These are phyloP conservation scores for Acleris holmiana DNA, from an alignment of 2,888 invertebrate genomes.

Conservation along the genomic window DNA sequence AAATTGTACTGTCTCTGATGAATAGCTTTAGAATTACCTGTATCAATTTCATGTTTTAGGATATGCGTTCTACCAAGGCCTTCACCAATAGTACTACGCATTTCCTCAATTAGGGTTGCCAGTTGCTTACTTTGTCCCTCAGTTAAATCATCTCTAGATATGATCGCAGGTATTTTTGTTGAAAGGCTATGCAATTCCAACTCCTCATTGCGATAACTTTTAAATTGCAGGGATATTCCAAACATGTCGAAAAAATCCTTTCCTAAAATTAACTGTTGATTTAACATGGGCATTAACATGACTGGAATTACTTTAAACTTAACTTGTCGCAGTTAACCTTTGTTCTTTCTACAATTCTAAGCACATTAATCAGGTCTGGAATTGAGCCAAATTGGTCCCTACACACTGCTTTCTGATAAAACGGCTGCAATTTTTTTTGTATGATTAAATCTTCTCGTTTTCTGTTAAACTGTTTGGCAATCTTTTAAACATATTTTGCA, in stretches of 20 bases:
- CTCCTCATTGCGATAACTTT: not conserved
- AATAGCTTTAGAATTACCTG: slow-evolving; percentile 8
- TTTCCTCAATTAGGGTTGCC: slow-evolving; percentile 10
- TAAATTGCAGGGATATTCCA: slow-evolving; percentile 20
- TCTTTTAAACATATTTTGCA: slow-evolving; percentile 34
- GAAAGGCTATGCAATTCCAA: not conserved
- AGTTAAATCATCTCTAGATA: slow-evolving; percentile 3
- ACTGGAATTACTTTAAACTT: slow-evolving; percentile 22
- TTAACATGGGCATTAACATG: slow-evolving; percentile 15
- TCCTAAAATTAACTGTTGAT: slow-evolving; percentile 30
- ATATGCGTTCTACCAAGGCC: slow-evolving; percentile 32
- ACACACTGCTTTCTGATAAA: slow-evolving; percentile 4
- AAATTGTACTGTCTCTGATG: slow-evolving; percentile 30
- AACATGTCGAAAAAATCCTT: slow-evolving; percentile 33
- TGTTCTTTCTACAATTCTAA: slow-evolving; percentile 1
- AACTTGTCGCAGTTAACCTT: slow-evolving; percentile 4
- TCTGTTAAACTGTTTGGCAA: slow-evolving; percentile 5
- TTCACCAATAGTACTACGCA: slow-evolving; percentile 19
- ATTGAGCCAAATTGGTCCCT: slow-evolving; percentile 9
- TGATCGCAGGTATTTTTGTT: not conserved
- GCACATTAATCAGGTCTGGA: slow-evolving; percentile 2
- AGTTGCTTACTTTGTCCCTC: not conserved
- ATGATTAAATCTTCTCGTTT: slow-evolving; percentile 3
- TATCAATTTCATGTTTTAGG: slow-evolving; percentile 8
- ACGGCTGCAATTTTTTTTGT: slow-evolving; percentile 9